Conservation (phyloP, 2,888 invertebrate genomes). For the Drosophila atroscutellata region DNA sequence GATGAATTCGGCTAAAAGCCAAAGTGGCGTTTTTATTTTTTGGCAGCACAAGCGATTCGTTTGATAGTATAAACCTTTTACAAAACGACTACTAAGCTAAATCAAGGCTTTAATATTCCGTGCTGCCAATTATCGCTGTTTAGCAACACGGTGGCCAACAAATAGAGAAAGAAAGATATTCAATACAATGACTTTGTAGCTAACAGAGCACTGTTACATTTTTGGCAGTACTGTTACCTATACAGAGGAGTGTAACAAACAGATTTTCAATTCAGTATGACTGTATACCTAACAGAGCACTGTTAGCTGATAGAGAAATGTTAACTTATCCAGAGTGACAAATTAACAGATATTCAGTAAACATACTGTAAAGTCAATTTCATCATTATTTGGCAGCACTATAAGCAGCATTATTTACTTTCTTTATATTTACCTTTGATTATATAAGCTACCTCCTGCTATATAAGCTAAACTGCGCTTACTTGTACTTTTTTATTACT, state of each 20-base stretch:
- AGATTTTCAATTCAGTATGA: neutral
- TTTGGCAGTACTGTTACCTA: neutral
- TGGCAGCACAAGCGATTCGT: constrained; percentile 1
- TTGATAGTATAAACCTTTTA: neutral
- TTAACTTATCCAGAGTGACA: neutral
- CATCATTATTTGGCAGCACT: neutral
- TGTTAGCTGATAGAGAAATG: neutral
- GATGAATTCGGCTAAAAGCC: neutral
- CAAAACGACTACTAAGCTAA: neutral
- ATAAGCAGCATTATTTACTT: no score
- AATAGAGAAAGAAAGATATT: neutral
- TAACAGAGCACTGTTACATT: neutral
- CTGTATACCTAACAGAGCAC: neutral
- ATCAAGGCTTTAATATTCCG: constrained; percentile 3
- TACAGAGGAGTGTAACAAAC: neutral
- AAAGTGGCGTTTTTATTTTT: constrained; percentile 4
- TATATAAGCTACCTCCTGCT: constrained; percentile 5
- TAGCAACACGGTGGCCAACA: neutral
- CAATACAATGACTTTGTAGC: neutral
- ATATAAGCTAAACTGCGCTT: constrained; percentile 20
- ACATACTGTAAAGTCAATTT: neutral
- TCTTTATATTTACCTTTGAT: neutral
- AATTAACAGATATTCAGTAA: neutral
- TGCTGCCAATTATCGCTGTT: constrained; percentile 1
- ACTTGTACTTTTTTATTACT: constrained; percentile 62